A percentile compares a stretch with the other conserved stretches of the same genome.
Conservation (phyloP, 2,797 vertebrate species). For the Heterohyrax brucei region DNA sequence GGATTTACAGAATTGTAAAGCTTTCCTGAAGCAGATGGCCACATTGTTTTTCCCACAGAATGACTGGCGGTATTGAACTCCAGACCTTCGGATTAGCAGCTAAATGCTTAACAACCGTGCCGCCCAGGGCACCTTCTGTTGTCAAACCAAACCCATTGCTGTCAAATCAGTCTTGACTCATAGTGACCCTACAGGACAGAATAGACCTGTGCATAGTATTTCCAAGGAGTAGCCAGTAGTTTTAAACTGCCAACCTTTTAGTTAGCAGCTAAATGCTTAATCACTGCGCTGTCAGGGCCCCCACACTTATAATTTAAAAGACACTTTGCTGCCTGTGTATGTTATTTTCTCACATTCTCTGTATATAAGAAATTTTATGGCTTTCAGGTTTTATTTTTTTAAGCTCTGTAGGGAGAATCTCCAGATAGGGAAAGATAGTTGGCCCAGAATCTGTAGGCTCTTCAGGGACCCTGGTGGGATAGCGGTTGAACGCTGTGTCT, state of each 20-base stretch:
- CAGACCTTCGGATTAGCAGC: no score
- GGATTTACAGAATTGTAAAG: no score
- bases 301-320: not conserved
- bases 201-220: not conserved
- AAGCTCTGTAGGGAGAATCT: not conserved
- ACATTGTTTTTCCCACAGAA: no score
- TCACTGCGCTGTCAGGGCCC: not conserved
- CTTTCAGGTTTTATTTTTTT: not conserved
- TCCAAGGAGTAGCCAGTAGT: not conserved
- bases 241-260: not conserved
- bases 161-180: not conserved
- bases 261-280: not conserved
- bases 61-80: no score
- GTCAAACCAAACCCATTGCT: not conserved
- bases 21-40: no score
- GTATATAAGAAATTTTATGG: not conserved
- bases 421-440: not conserved
- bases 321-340: not conserved
- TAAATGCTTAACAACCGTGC: no score
- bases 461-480: no score
- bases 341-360: constrained; percentile 7
- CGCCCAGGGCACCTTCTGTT: no score
- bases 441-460: not conserved
- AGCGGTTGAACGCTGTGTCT: no score
- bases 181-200: not conserved